Conservation (phyloP, 1,140 invertebrate species). For the Drosophila erecta region DNA sequence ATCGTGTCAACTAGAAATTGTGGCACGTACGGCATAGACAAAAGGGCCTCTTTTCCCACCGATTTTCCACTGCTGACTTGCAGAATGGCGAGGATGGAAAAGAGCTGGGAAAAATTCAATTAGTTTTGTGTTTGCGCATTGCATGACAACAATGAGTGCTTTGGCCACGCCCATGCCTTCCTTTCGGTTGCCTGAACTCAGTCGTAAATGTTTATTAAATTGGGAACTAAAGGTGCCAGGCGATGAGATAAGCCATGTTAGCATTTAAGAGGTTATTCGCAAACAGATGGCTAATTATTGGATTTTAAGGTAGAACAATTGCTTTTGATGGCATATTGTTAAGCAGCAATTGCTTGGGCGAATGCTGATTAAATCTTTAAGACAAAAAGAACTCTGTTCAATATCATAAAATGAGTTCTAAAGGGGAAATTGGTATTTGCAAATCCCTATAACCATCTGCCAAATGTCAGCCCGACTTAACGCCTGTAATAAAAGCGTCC, state of each 20-base stretch:
- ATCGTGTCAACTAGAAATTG: constrained; percentile 59
- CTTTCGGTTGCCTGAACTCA: constrained; percentile 17
- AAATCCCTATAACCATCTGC: background rate
- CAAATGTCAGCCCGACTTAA: background rate
- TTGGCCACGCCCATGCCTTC: background rate
- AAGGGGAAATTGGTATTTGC: no score
- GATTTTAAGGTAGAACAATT: background rate
- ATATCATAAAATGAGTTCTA: background rate
- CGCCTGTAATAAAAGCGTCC: constrained; percentile 13
- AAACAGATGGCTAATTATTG: constrained; percentile 34
- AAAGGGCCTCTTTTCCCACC: constrained; percentile 19
- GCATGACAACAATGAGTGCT: constrained; percentile 73
- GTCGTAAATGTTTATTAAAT: constrained; percentile 69
- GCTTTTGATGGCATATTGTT: no score
- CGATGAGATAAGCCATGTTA: constrained; percentile 33
- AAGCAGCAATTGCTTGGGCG: no score
- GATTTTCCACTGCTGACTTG: constrained; percentile 34
- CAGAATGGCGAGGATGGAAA: constrained; percentile 38
- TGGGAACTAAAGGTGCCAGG: constrained; percentile 38
- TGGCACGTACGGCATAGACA: constrained; percentile 68
- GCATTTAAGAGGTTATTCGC: constrained; percentile 18
- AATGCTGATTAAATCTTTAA: background rate
- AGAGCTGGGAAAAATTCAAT: constrained; percentile 74
- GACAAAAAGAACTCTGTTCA: background rate
- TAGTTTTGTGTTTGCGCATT: constrained; percentile 82